Evolutionary conservation across 1,140 invertebrate genomes (phyloP).

Genomic region (Thaumetopoea pityocampa): DNA sequence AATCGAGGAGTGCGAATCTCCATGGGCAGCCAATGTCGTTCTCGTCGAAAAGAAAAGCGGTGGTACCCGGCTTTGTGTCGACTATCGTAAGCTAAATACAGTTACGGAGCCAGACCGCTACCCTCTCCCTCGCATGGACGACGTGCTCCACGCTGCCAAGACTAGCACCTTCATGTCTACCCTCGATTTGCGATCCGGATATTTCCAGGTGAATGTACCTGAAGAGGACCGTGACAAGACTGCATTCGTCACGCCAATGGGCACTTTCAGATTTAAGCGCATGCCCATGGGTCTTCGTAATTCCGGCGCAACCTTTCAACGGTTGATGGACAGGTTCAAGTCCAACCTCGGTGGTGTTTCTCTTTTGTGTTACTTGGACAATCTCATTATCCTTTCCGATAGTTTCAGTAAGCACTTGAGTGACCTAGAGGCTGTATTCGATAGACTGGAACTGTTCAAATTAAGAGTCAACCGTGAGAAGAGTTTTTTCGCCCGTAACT

Average conservation of each 20-base stretch:
- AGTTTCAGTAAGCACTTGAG: conserved; percentile 42
- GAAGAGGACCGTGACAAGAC: conserved; percentile 5
- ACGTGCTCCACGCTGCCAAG: conserved; percentile 1
- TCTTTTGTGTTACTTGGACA: conserved; percentile 53
- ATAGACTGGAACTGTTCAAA: conserved; percentile 15
- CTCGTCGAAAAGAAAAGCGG: conserved; percentile 5
- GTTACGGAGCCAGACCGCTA: conserved; percentile 5
- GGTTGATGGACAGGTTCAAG: conserved; percentile 42
- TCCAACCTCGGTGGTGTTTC: conserved; percentile 19
- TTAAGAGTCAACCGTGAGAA: conserved; percentile 36
- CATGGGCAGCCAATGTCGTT: conserved; percentile 1
- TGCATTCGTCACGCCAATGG: conserved; percentile 16
- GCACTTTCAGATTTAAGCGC: conserved; percentile 8
- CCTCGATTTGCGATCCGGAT: conserved; percentile 8
- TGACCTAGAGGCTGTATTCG: conserved; percentile 33
- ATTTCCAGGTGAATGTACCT: neutral
- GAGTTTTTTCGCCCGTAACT: conserved; percentile 32
- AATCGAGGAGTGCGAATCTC: too few relatives aligned
- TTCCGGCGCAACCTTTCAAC: conserved; percentile 58
- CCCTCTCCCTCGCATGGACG: conserved; percentile 7
- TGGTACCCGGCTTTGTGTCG: conserved; percentile 1
- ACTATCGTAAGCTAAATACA: conserved; percentile 5
- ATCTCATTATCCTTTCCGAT: conserved; percentile 50
- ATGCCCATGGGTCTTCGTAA: conserved; percentile 57
- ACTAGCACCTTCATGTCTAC: conserved; percentile 9